phyloP scores from a whole-genome alignment of 2,113 vertebrate genomes.

The Sigmodon hispidus region DNA sequence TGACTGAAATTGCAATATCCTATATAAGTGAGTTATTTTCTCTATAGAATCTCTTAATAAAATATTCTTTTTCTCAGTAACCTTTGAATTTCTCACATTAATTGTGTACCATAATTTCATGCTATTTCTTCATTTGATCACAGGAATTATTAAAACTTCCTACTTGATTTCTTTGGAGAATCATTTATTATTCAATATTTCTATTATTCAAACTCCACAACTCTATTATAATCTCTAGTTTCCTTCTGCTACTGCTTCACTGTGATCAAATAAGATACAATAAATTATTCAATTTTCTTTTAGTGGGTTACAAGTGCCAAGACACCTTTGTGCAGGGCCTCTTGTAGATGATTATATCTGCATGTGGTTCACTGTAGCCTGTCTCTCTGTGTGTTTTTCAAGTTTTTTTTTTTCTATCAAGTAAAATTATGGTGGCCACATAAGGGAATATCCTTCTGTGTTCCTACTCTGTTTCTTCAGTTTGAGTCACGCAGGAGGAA shows the following conservation, averaged over 20 bases:
- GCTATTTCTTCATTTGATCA: neutral
- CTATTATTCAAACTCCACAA: neutral
- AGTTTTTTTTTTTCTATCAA: neutral
- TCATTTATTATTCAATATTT: too few relatives aligned
- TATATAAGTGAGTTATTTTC: too few relatives aligned
- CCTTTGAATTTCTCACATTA: too few relatives aligned
- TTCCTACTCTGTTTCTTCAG: neutral
- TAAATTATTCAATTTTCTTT: neutral
- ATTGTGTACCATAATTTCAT: neutral
- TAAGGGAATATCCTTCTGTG: too few relatives aligned
- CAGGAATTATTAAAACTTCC: neutral
- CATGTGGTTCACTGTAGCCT: neutral
- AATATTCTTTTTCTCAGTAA: too few relatives aligned
- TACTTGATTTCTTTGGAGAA: neutral
- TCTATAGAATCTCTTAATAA: too few relatives aligned
- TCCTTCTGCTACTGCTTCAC: neutral
- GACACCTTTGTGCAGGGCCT: neutral
- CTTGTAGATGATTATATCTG: neutral
- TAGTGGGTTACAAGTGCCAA: neutral
- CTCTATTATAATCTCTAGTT: neutral
- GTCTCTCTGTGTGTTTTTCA: neutral
- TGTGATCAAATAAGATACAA: neutral
- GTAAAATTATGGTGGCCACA: neutral
- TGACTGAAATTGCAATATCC: too few relatives aligned
- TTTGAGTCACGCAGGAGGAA: neutral